phyloP scores from a whole-genome alignment of 2,797 vertebrate species.

The Darevskia mixta region DNA sequence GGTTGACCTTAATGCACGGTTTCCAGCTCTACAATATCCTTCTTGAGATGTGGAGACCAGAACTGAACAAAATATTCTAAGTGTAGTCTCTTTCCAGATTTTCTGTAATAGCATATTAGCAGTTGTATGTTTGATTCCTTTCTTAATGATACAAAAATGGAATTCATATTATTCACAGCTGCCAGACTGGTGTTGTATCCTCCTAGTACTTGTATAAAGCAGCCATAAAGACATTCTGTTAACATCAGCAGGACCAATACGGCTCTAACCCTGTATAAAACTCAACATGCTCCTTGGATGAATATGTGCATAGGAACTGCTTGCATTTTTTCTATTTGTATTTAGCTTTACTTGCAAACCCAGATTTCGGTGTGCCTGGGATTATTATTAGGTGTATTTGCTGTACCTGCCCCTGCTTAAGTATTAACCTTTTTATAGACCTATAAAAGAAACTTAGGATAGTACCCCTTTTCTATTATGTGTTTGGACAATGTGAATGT shows the following conservation, averaged over 20 bases:
- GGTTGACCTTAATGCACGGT: too few species aligned
- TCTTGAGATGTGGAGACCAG: neutral
- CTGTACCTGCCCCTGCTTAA: neutral
- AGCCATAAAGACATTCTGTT: neutral
- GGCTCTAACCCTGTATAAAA: neutral
- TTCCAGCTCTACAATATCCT: neutral
- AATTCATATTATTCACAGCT: neutral
- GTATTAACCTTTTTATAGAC: neutral
- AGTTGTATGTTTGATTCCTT: neutral
- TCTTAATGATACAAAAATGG: neutral
- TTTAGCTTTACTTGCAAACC: neutral
- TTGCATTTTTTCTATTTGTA: neutral
- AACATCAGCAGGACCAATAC: neutral
- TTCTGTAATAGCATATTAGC: neutral
- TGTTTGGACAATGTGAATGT: neutral
- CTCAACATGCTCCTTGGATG: neutral
- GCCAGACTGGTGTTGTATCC: neutral
- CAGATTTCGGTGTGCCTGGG: neutral
- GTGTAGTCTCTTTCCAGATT: neutral
- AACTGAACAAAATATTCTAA: neutral
- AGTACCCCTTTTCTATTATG: neutral
- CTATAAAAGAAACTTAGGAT: neutral
- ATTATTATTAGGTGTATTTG: neutral
- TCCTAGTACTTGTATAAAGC: neutral
- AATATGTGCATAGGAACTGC: neutral